Base-by-base conservation (phyloP, 1,140 invertebrate genomes). In the Varroa destructor region DNA sequence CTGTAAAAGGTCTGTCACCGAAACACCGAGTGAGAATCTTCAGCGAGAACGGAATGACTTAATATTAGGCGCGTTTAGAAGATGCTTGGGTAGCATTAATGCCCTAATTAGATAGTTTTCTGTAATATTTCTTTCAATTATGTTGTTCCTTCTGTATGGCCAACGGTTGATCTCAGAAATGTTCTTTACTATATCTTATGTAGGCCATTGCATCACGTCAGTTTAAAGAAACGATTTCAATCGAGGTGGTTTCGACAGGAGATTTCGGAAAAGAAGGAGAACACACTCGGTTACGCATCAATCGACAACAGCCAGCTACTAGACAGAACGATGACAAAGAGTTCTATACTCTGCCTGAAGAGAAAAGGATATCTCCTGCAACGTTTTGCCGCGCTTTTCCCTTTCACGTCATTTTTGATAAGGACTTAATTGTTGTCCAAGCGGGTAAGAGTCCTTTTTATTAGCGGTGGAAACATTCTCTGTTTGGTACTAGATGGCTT, bases 301-400 rank as follows among this genome's bases (percentile, higher is more conserved):
- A 77, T 84, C 87, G 46, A 85, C 87, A 78, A 87, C 85, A 36
- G 80, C 87, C 55, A 73, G 72, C 25, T 56, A 36, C 54, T 25
- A 71, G 36, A 64, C 54, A 36, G n/a, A 72, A 75, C 42, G 46
- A 61, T 12, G 73, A 71, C 6, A 54, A 61, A 12, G 71, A 71
- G 37, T 61, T 71, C 10, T 55, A 46, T 42, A 56, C 71, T 37
- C n/a, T 76, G 25, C 74, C 74, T 8, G 70, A 80, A 90, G 90
- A 90, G 75, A 88, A 81, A 76, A 91, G 88, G 81, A 89, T 94
- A 64, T 91, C 89, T 78, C 90, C 91, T 14, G 84, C 87, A 8
- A 94, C 91, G 12, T 97, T 97, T 81, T 94, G 91, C 79, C 85
- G 88, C 71, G 87, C 93, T 1, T 96, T 96, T 80, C 93, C 93